phyloP scores from a whole-genome alignment of 1,140 invertebrate genomes.

The Neelides sp. region DNA sequence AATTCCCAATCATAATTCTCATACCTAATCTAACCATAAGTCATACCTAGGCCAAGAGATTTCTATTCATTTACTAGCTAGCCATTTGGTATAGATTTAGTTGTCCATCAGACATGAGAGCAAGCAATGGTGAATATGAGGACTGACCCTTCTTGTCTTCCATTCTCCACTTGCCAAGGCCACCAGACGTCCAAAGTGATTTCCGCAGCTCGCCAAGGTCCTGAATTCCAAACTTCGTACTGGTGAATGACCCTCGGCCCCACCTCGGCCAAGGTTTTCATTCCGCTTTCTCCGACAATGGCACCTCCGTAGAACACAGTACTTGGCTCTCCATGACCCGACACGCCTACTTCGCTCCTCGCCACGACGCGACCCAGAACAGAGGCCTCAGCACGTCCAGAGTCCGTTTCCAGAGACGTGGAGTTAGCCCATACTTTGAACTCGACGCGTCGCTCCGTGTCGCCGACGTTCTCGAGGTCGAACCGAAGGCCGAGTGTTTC shows the following conservation, averaged over 20 bases:
- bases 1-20: no score
- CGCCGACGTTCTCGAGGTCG: constrained; percentile 58
- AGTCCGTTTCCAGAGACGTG: constrained; percentile 56
- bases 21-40: no score
- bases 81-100: no score
- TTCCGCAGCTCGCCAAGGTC: constrained; percentile 66
- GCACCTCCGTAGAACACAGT: constrained; percentile 77
- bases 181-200: constrained; percentile 70
- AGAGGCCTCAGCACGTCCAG: no score
- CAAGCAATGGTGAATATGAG: no score
- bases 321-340: constrained; percentile 51
- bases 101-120: no score
- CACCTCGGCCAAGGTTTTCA: constrained; percentile 69
- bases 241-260: constrained; percentile 70
- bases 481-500: constrained; percentile 58
- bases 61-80: no score
- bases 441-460: constrained; percentile 51
- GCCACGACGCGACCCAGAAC: no score
- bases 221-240: constrained; percentile 74
- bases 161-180: constrained; percentile 76
- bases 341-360: no score
- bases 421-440: constrained; percentile 72
- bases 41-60: no score
- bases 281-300: constrained; percentile 64
- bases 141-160: constrained; percentile 46